Conservation (phyloP, 1,140 invertebrate genomes). For the Medauroidea extradentata region DNA sequence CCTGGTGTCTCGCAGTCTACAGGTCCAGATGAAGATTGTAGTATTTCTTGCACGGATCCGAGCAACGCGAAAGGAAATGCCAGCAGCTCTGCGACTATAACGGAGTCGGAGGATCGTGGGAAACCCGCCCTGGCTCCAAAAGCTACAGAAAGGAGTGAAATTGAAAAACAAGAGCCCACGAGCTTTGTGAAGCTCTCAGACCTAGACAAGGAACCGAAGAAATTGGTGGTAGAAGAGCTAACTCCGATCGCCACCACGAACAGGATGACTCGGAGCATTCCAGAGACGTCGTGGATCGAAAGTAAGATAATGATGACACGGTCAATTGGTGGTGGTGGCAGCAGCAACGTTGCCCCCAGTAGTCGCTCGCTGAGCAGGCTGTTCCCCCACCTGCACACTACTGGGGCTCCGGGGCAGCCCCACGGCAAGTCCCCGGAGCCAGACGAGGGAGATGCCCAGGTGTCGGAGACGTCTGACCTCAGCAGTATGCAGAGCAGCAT, state of each 20-base stretch:
- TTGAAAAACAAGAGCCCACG: not conserved
- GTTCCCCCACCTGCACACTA: constrained; percentile 44
- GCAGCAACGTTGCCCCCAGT: constrained; percentile 26
- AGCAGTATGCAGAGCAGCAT: constrained; percentile 54
- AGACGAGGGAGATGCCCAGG: constrained; percentile 13
- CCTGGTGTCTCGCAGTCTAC: no score
- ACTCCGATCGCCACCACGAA: constrained; percentile 19
- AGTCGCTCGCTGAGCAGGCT: constrained; percentile 37
- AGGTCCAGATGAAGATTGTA: no score
- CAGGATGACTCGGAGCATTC: constrained; percentile 50
- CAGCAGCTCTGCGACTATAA: no score
- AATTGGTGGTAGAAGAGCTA: not conserved
- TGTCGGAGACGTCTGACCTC: constrained; percentile 44
- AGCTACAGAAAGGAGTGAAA: no score
- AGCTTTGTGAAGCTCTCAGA: constrained; percentile 54
- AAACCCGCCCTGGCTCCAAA: no score
- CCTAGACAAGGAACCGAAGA: constrained; percentile 38
- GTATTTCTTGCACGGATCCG: no score
- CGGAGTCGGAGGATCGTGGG: no score
- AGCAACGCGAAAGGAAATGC: no score
- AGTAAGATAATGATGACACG: constrained; percentile 56
- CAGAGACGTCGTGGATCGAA: constrained; percentile 60
- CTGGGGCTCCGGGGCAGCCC: not conserved
- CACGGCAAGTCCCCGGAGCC: constrained; percentile 12
- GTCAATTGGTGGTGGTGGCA: constrained; percentile 37